A percentile compares a stretch with the other conserved stretches of the same genome.
Evolutionary conservation across 2,113 vertebrate genomes (phyloP).

Genomic region (Lepisosteus osseus): DNA sequence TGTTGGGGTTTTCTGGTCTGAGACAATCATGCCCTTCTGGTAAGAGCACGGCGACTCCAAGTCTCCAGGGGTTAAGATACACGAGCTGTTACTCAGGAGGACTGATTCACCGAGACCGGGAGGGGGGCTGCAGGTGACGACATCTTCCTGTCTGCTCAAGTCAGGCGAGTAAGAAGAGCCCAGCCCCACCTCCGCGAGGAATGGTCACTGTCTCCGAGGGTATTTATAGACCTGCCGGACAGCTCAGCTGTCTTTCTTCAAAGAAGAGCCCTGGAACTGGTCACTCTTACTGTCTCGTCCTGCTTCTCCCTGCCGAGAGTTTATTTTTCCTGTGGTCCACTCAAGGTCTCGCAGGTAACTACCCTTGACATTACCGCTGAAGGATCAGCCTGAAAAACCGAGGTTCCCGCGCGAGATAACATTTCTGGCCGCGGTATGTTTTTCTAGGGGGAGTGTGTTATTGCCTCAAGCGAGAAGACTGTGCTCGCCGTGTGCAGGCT

Average conservation of each 20-base stretch:
- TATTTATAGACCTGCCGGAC: conserved; percentile 66
- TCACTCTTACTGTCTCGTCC: conserved; percentile 26
- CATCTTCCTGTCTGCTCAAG: conserved; percentile 27
- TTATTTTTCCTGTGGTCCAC: background rate
- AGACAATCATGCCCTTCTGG: no score
- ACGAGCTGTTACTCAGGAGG: background rate
- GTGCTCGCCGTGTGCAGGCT: no score
- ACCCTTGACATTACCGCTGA: no score
- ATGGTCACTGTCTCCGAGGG: conserved; percentile 57
- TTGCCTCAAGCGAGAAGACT: no score
- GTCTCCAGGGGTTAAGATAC: conserved; percentile 15
- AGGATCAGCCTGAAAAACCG: no score
- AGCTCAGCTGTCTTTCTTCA: conserved; percentile 48
- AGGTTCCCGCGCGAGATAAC: no score
- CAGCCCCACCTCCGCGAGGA: conserved; percentile 39
- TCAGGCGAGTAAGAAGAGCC: conserved; percentile 45
- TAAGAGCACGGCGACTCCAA: no score
- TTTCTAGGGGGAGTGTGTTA: no score
- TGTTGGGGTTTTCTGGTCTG: background rate
- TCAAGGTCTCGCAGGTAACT: conserved; percentile 19
- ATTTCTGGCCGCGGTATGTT: no score
- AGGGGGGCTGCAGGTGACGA: conserved; percentile 12
- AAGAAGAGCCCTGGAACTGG: conserved; percentile 34
- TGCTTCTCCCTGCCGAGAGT: conserved; percentile 35
- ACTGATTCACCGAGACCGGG: conserved; percentile 5